Percentiles rank a stretch among this genome's conserved stretches.
Conservation (phyloP, 2,113 vertebrate genomes). For the Notothenia rossii region DNA sequence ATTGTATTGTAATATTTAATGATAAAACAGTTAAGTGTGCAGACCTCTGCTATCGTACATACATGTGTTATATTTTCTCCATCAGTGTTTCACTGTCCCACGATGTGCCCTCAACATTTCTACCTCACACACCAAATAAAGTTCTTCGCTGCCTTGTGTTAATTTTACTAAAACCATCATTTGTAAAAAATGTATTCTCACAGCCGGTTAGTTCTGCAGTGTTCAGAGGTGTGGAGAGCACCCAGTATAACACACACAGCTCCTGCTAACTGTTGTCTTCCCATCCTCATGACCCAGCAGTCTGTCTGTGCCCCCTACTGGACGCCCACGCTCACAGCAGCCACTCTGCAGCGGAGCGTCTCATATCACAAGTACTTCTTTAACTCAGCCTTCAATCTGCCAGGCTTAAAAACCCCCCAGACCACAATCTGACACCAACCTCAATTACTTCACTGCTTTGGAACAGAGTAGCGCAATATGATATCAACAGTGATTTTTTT, state of each 20-base stretch:
- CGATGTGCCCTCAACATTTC: background rate
- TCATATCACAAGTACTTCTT: conserved; percentile 71
- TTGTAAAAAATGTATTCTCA: conserved; percentile 5
- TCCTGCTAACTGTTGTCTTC: conserved; percentile 21
- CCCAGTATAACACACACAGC: conserved; percentile 20
- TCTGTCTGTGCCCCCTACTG: conserved; percentile 84
- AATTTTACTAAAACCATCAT: background rate
- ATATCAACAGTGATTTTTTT: conserved; percentile 81
- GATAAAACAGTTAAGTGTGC: background rate
- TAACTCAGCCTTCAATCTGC: conserved; percentile 72
- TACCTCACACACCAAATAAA: background rate
- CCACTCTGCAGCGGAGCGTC: conserved; percentile 17
- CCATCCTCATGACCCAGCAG: conserved; percentile 39
- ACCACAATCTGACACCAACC: conserved; percentile 83
- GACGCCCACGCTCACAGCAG: conserved; percentile 21
- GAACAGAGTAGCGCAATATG: conserved; percentile 66
- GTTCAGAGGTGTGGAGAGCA: conserved; percentile 26
- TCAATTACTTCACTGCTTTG: conserved; percentile 81
- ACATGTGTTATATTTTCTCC: background rate
- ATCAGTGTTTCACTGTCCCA: background rate
- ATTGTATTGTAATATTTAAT: background rate
- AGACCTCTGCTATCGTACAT: background rate
- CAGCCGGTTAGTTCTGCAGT: conserved; percentile 20
- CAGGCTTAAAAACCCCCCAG: conserved; percentile 63
- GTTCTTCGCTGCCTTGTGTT: background rate